These are phyloP conservation scores for Takifugu flavidus DNA, from an alignment of 2,113 vertebrate genomes.

Conservation along the genomic window DNA sequence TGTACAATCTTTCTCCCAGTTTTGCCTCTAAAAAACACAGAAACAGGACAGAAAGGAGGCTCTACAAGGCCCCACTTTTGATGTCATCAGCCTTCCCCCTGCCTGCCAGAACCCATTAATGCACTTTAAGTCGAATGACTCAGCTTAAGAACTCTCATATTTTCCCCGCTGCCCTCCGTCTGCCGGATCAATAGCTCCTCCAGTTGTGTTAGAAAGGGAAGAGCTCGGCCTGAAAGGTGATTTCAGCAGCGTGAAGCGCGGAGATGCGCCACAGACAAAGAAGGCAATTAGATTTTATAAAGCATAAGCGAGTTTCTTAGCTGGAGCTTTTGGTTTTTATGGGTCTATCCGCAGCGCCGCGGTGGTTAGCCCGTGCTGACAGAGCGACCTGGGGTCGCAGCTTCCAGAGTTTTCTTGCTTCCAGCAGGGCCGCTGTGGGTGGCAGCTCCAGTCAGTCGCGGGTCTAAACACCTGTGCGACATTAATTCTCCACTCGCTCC, in stretches of 20 bases:
- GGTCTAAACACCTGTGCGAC: too few relatives aligned
- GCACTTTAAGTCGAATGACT: conserved; percentile 49
- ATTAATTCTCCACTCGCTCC: too few relatives aligned
- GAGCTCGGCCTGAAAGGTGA: conserved; percentile 28
- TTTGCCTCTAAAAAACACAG: background rate
- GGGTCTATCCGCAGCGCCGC: conserved; percentile 15
- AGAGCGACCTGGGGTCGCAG: conserved; percentile 6
- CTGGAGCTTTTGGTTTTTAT: conserved; percentile 8
- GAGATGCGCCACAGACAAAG: conserved; percentile 13
- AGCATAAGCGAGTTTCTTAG: conserved; percentile 15
- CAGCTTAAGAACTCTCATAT: conserved; percentile 26
- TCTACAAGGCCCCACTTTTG: conserved; percentile 22
- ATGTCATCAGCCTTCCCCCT: conserved; percentile 37
- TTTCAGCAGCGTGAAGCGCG: conserved; percentile 22
- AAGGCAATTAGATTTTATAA: conserved; percentile 25
- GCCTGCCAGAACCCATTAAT: conserved; percentile 34
- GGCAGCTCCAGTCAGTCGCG: background rate
- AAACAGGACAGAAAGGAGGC: conserved; percentile 27
- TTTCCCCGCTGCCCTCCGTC: conserved; percentile 19
- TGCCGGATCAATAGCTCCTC: conserved; percentile 46
- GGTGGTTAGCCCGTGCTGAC: conserved; percentile 8
- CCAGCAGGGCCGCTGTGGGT: background rate
- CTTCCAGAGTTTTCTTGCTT: background rate
- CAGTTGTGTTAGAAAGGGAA: conserved; percentile 20
- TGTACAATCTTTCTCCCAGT: conserved; percentile 3